Percentiles rank a stretch among this genome's conserved stretches.
These are phyloP conservation scores for Ginglymostoma cirratum DNA, from an alignment of 2,113 vertebrate species.

Conservation along the genomic window DNA sequence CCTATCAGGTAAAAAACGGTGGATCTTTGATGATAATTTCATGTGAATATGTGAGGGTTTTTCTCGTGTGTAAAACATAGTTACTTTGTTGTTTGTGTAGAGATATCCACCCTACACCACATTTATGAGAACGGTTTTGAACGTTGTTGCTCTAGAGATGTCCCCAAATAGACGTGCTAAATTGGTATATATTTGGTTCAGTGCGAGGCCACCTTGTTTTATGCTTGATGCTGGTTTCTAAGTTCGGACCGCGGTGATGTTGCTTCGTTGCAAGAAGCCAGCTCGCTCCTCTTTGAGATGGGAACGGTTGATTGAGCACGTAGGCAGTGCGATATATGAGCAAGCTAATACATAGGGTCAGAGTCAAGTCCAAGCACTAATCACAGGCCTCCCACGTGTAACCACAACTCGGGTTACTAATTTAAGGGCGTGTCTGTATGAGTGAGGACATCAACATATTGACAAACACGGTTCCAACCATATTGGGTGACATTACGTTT, in stretches of 20 bases:
- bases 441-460: not conserved
- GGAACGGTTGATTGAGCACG: not conserved
- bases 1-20: slow-evolving; percentile 66
- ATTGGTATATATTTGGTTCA: not conserved
- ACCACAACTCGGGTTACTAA: not conserved
- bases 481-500: not conserved
- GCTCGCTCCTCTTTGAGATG: not conserved
- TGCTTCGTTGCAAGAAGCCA: not conserved
- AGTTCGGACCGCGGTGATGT: not conserved
- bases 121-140: not conserved
- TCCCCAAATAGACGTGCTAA: not conserved
- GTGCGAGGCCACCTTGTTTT: not conserved
- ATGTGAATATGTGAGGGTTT: not conserved
- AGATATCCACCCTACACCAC: too few species aligned
- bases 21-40: not conserved
- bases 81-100: not conserved
- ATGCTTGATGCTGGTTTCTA: not conserved
- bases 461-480: not conserved
- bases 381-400: not conserved
- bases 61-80: not conserved
- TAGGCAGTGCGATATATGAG: not conserved
- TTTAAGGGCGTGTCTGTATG: not conserved
- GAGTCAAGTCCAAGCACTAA: not conserved
- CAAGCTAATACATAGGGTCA: not conserved
- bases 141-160: not conserved